Base-by-base conservation (phyloP, 1,140 invertebrate genomes). In the Homalodisca vitripennis region DNA sequence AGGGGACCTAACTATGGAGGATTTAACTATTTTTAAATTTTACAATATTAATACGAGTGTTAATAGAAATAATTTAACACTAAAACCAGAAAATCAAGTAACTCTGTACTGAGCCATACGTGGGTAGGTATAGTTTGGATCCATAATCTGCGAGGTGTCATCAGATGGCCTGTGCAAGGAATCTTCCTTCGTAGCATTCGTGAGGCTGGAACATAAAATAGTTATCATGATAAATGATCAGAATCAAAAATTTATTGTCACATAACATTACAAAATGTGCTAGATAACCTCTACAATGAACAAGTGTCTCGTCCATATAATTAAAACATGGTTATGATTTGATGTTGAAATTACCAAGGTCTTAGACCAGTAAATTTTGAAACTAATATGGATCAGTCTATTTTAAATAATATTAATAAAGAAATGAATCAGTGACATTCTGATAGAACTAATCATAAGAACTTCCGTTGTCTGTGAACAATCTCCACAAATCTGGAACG, bases 81-180 rank as follows among this genome's bases (percentile, higher is more conserved):
- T n/a, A n/a, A n/a, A 41, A 10, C 34, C 17, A 41, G 34, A 41
- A 41, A 41, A 17, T 41, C 6, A 10, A 17, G 34, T 41, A 41
- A 17, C 34, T 41, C 6, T 41, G 17, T 10, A 41, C 34, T 41
- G 17, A 41, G 34, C 34, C 6, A 73, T 67, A 85, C 84, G 79
- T 87, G 84, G 70, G 88, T 89, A 70, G 88, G 88, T 76, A 90
- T 86, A 78, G 88, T 87, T 80, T 89, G 87, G 71, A 90, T 84
- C 89, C 88, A 90, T 70, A 90, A 82, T 75, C 87, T 82, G 79
- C 87, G 84, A 73, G 88, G 88, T 73, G 88, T 88, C 84, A 90
- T 87, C 76, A 90, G 82, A 78, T 90, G 88, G 62, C 88, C 88
- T 46, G 88, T 88, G 77, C 88, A 88, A 76, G 88, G 89, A 77